A percentile compares a stretch with the other conserved stretches of the same genome.
phyloP scores from a whole-genome alignment of 2,113 vertebrate species.

The Lipotes vexillifer region DNA sequence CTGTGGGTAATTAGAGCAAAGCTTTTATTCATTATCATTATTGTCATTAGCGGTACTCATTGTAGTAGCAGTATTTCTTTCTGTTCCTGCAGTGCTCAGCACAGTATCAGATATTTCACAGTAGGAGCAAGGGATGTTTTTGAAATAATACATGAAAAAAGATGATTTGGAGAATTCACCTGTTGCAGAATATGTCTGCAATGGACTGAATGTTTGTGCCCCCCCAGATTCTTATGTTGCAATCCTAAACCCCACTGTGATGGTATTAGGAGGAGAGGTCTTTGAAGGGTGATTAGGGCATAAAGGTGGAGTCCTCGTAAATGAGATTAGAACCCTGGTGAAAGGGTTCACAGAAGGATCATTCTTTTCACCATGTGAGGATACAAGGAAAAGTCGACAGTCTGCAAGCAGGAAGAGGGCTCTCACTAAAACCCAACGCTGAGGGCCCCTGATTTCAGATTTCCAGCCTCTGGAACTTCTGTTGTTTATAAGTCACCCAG shows the following conservation, averaged over 20 bases:
- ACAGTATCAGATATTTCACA: background rate
- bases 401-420: background rate
- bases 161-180: background rate
- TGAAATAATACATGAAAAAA: background rate
- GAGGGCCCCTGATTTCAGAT: background rate
- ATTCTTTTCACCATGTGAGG: background rate
- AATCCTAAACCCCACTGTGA: no score
- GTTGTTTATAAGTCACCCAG: background rate
- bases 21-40: background rate
- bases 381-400: background rate
- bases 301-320: background rate
- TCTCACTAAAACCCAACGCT: background rate
- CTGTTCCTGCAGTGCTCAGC: background rate
- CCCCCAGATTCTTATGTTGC: background rate
- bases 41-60: fast-evolving
- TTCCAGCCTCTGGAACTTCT: background rate
- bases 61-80: fast-evolving
- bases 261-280: background rate
- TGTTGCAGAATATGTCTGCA: background rate
- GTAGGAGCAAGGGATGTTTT: background rate
- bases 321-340: fast-evolving
- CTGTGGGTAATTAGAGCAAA: background rate
- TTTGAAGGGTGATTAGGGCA: background rate
- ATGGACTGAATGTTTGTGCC: background rate
- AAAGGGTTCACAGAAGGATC: background rate